Evolutionary conservation across 1,140 invertebrate species (phyloP), one percentile per base, ranked within the genome.

Genomic region (Cydia pomonella): DNA sequence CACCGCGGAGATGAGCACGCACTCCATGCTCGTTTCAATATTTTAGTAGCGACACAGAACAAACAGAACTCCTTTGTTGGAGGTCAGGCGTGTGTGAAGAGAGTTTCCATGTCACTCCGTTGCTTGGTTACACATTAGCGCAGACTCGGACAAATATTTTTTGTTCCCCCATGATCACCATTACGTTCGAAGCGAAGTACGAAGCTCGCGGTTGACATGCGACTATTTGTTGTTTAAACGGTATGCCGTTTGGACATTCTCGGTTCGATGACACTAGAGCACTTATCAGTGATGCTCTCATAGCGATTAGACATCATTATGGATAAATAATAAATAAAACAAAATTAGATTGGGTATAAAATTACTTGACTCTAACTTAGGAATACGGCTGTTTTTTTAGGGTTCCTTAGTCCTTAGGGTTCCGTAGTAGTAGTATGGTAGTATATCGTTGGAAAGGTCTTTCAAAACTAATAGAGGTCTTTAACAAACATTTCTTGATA

Each of bases 1-100:
- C 83, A 82, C 82, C 75, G 79, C 81, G 77, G 76, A 84, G 84
- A 80, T 80, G 76, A 84, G 87, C 86, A 87, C 83, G 85, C 86
- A 87, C 87, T 90, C 82, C 78, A 83, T 73, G 72, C 87, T 87
- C 86, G 87, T 89, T 88, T 87, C 90, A 92, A 92, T 92, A 92
- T 92, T 92, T 90, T 92, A 91, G 90, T 92, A 91, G 90, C 88
- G 88, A 89, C 88, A 83, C 86, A 88, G 86, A 77, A 81, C 90
- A 92, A 91, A 92, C 83, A 92, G 66, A 87, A 88, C 89, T 87
- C 84, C 89, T 91, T 88, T 91, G 89, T 88, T 84, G 87, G 87
- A 86, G 89, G 89, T 87, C 87, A 89, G 82, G 85, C 85, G 85
- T 91, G 87, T 92, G 89, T 92, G 88, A 92, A 91, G 87, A 90